Base-by-base conservation (phyloP, 2,888 invertebrate species). In the Physocephala rufipes region DNA sequence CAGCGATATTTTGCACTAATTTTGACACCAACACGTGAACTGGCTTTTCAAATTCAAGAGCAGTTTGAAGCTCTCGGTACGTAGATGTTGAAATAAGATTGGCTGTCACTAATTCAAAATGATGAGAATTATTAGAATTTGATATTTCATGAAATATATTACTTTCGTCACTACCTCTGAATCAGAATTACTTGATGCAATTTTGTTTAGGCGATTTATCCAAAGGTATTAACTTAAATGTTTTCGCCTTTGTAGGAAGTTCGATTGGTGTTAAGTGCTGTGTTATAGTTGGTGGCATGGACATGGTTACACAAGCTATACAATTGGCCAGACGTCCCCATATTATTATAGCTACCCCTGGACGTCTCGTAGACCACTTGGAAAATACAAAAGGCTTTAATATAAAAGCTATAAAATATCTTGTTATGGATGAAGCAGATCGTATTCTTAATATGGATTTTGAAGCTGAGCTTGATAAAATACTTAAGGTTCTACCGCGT, bases 391-490 rank as follows among this genome's bases (percentile, higher is more conserved):
- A 98, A 87, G 99, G 99, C 26, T 99, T 99, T 83, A 95, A 93
- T 86, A 87, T 98, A 43, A 91, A 93, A 78, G 91, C 95, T 1
- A 87, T 98, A 0, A 97, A 97, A 85, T 96, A 91, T 85, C 87
- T 97, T 86, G 96, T 99, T 0, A 97, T 99, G 97, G 99, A 99
- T 80, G 99, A 99, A 90, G 99, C 99, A 0, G 99, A 99, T 87
- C 90, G 99, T 76, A 99, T 99, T 78, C 88, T 99, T 2, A 99
- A 99, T 85, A 96, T 98, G 97, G 99, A 99, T 84, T 99, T 99
- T 83, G 99, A 99, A 87, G 92, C 94, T 15, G 99, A 99, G 87
- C 92, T 98, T 0, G 96, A 98, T 85, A 98, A 98, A 87, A 98
- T 99, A 71, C 87, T 99, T 2, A 92, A 93, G 81, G 86, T 86